Conservation (phyloP, 2,888 invertebrate genomes). For the Pterostichus madidus region DNA sequence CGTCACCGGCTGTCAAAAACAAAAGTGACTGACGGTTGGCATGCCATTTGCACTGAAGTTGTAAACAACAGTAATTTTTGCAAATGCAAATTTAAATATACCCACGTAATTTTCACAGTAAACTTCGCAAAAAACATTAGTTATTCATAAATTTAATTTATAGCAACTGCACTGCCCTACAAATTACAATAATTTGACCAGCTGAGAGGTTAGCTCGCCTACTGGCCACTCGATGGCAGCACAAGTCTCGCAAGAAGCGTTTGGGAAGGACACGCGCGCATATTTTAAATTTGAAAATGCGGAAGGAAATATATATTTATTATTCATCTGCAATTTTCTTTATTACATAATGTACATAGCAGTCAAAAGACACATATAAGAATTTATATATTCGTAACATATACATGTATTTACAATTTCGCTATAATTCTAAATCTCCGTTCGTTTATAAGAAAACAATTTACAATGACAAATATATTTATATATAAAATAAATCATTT, state of each 20-base stretch:
- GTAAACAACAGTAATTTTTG: conserved; percentile 2
- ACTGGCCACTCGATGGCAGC: background rate
- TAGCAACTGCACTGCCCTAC: background rate
- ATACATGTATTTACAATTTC: conserved; percentile 69
- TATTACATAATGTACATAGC: conserved; percentile 69
- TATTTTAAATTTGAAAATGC: background rate
- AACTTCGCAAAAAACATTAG: background rate
- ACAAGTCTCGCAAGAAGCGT: background rate
- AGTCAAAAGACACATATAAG: conserved; percentile 71
- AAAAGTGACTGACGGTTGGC: conserved; percentile 24
- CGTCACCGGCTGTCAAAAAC: conserved; percentile 62
- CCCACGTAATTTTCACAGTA: background rate
- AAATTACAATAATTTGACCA: background rate
- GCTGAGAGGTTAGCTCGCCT: no score
- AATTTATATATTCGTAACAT: conserved; percentile 70
- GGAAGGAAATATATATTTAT: conserved; percentile 8
- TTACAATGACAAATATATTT: conserved; percentile 64
- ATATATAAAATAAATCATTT: conserved; percentile 64
- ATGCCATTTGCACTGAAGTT: conserved; percentile 16
- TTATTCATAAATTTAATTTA: background rate
- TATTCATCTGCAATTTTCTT: conserved; percentile 61
- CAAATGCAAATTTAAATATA: background rate
- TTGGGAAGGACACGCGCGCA: background rate
- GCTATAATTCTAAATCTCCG: conserved; percentile 66
- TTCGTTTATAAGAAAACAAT: conserved; percentile 63